A percentile compares a stretch with the other conserved stretches of the same genome.
These are phyloP conservation scores for Cochlearius cochlearius DNA, from an alignment of 2,113 vertebrate species.

Conservation along the genomic window DNA sequence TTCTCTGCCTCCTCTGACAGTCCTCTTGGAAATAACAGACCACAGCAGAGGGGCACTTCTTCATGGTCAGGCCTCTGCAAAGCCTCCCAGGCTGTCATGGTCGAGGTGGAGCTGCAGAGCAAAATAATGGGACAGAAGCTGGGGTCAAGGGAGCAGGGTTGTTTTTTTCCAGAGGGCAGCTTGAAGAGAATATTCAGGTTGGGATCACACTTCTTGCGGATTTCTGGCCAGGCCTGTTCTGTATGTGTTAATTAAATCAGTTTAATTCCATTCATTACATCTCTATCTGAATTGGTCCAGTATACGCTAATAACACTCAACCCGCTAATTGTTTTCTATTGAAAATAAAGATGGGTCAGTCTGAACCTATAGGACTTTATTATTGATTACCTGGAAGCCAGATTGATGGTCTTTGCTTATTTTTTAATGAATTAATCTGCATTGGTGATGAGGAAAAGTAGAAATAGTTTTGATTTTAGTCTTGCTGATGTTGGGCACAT, in stretches of 20 bases:
- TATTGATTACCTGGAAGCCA: constrained; percentile 35
- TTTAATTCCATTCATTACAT: constrained; percentile 30
- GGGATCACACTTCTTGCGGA: not conserved
- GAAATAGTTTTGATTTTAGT: constrained; percentile 37
- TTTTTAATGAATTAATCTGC: constrained; percentile 41
- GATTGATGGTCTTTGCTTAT: constrained; percentile 45
- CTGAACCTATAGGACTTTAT: not conserved
- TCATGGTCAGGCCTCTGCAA: not conserved
- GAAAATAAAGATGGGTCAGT: constrained; percentile 13
- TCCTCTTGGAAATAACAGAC: not conserved
- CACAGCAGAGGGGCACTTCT: not conserved
- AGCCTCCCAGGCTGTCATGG: not conserved
- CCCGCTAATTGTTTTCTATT: constrained; percentile 6
- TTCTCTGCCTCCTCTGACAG: not conserved
- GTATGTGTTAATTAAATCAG: constrained; percentile 19
- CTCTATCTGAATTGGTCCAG: not conserved
- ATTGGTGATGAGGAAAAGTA: constrained; percentile 11
- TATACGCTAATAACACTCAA: constrained; percentile 8
- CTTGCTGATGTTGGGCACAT: not conserved
- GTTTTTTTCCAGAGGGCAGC: not conserved
- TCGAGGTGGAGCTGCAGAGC: not conserved
- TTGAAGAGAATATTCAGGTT: not conserved
- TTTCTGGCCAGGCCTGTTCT: not conserved
- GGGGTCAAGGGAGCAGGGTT: not conserved
- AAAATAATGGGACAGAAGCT: not conserved